Percentiles rank a stretch among this genome's conserved stretches.
phyloP scores from a whole-genome alignment of 2,113 vertebrate species.

The Ellobius talpinus region DNA sequence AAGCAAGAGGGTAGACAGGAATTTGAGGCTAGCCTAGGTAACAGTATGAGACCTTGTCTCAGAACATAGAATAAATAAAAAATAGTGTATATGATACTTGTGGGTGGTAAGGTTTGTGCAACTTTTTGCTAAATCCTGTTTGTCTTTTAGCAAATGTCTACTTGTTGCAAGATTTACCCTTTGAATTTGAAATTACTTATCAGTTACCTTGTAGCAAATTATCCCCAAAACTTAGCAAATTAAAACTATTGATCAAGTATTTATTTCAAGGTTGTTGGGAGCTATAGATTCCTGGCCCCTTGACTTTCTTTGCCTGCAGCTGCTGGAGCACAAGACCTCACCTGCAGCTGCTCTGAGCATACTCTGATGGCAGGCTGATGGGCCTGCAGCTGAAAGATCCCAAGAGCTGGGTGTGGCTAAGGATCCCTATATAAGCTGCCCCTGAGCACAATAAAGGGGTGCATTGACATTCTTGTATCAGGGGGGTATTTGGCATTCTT shows the following conservation, averaged over 20 bases:
- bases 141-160: not conserved
- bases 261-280: not conserved
- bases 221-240: not conserved
- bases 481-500: too few species aligned
- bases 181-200: not conserved
- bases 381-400: too few species aligned
- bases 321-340: too few species aligned
- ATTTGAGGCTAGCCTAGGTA: not conserved
- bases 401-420: too few species aligned
- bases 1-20: not conserved
- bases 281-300: too few species aligned
- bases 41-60: not conserved
- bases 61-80: not conserved
- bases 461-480: too few species aligned
- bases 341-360: too few species aligned
- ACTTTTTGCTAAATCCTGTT: not conserved
- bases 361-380: too few species aligned
- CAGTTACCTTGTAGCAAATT: not conserved
- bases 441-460: too few species aligned
- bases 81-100: not conserved
- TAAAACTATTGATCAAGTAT: not conserved
- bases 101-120: not conserved
- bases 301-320: too few species aligned
- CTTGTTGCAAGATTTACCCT: not conserved
- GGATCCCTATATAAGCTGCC: too few species aligned